Evolutionary conservation across 2,113 vertebrate species (phyloP), one percentile per base, ranked within the genome.

Genomic region (Oceanites oceanicus): DNA sequence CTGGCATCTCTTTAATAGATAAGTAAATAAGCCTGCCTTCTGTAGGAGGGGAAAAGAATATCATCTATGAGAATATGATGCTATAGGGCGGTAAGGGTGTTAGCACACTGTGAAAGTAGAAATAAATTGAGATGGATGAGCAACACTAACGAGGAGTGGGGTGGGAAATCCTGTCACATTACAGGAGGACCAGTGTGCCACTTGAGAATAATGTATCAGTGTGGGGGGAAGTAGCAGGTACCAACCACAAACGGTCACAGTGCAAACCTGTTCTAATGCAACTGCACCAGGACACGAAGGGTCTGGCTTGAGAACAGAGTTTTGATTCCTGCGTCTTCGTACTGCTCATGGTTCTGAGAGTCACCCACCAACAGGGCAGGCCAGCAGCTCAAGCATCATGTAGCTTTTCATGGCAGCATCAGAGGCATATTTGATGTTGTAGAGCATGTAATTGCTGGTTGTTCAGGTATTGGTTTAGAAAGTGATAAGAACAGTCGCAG

Each of bases 381-480:
- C 34, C 73, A 38, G 59, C 3, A 1, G 32, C 70, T 86, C 0
- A 0, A 2, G 15, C 26, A 6, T n/a, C 11, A 5, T 0, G 2
- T 52, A 53, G 30, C 40, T 88, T 52, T 44, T 70, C 34, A 1
- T 52, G 82, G 55, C 45, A 62, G 38, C 1, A 1, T 63, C 62
- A 52, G 30, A 61, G 58, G 36, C 5, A 3, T 3, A 14, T 45
- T 79, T 73, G 3, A 1, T 5, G 2, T 49, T 23, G 26, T 38
- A 44, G 21, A 61, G 55, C 40, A 18, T 0, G 0, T 65, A 75
- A 42, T 7, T 49, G 44, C 36, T 81, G 26, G 6, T 77, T 82
- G 66, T 65, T 88, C 61, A 42, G 42, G n/a, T 25, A 29, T 85
- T 62, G 42, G 25, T 61, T 86, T 74, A 55, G 59, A 77, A 62